Evolutionary conservation across 2,113 vertebrate species (phyloP).

Genomic region (Pterocles burchelli): DNA sequence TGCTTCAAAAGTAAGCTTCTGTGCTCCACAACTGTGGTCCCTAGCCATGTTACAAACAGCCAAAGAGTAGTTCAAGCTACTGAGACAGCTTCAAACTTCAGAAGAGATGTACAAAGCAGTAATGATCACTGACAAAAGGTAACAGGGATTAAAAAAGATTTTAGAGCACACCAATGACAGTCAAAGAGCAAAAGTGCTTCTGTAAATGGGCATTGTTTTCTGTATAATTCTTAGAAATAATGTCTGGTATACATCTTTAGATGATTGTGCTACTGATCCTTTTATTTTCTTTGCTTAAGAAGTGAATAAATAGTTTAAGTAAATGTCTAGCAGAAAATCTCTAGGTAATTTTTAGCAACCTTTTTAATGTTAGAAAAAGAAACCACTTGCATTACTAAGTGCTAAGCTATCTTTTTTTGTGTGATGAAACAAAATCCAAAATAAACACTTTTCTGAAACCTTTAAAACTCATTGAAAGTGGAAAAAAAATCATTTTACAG

Average conservation of each 20-base stretch:
- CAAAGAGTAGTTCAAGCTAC: background rate
- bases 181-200: background rate
- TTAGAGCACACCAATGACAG: background rate
- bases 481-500: background rate
- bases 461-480: background rate
- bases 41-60: background rate
- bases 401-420: background rate
- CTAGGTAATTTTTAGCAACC: background rate
- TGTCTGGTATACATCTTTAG: background rate
- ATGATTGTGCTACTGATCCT: background rate
- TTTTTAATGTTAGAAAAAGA: background rate
- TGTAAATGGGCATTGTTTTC: background rate
- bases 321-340: background rate
- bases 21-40: background rate
- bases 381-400: background rate
- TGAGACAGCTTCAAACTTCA: background rate
- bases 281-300: background rate
- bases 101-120: rapidly evolving
- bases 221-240: background rate
- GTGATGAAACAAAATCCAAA: background rate
- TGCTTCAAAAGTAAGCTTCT: background rate
- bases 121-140: background rate
- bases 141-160: background rate
- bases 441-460: background rate
- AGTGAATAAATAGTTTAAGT: background rate